Conservation (phyloP, 2,888 invertebrate species). For the Philonicus albiceps region DNA sequence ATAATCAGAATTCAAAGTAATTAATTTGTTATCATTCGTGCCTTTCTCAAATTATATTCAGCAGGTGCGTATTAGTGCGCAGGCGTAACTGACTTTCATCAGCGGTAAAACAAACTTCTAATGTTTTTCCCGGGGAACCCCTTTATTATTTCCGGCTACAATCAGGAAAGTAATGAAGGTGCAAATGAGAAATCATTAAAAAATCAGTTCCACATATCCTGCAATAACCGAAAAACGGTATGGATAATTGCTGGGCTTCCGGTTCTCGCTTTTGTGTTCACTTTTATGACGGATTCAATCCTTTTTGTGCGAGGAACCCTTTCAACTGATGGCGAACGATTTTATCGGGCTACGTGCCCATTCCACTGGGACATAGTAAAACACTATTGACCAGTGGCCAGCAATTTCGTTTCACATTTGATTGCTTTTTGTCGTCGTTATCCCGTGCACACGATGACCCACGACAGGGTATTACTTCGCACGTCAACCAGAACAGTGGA, state of each 20-base stretch:
- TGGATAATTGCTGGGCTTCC: constrained; percentile 22
- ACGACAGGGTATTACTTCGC: neutral
- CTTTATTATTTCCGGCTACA: constrained; percentile 1
- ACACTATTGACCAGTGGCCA: neutral
- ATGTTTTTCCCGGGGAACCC: neutral
- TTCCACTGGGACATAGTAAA: neutral
- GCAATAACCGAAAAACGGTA: neutral
- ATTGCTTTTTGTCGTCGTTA: constrained; percentile 35
- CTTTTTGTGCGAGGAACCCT: neutral
- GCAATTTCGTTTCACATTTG: constrained; percentile 29
- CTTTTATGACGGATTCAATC: constrained; percentile 3
- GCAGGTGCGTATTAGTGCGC: too few relatives aligned
- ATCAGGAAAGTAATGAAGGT: constrained; percentile 18
- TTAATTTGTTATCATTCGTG: neutral
- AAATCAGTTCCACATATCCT: neutral
- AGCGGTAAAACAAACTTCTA: neutral
- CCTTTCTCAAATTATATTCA: neutral
- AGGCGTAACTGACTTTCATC: neutral
- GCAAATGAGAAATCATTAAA: constrained; percentile 30
- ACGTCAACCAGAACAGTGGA: neutral
- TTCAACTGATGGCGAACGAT: constrained; percentile 9
- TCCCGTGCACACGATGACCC: constrained; percentile 16
- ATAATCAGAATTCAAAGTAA: neutral
- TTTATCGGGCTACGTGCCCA: neutral
- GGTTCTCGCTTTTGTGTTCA: neutral